Evolutionary conservation across 1,140 invertebrate species (phyloP), one percentile per base, ranked within the genome.

Genomic region (Drosophila nasuta): DNA sequence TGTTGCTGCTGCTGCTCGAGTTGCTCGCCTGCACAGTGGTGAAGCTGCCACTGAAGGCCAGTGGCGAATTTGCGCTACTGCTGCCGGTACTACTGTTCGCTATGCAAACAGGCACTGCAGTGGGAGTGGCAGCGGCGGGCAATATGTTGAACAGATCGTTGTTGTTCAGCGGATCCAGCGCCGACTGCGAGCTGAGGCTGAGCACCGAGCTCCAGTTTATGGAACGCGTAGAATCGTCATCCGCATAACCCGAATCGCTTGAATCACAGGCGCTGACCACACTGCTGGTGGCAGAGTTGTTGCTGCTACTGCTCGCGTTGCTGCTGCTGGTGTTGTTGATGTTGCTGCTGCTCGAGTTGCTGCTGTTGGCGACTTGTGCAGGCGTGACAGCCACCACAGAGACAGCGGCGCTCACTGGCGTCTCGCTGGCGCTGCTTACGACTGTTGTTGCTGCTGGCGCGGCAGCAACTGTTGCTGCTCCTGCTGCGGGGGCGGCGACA

Each of bases 141-240:
- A 91, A 52, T 35, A 91, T 92, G 45, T 94, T 94, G 41, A 95
- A 95, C 54, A 96, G 91, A 90, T 96, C 95, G 90, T 96, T 96
- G 93, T 97, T 96, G 92, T 97, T 97, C 74, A 97, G 93, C 15
- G 96, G 96, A 92, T 97, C 96, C 20, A 97, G 93, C 82, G 97
- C 96, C 60, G 96, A 97, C 79, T 97, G 96, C 58, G 96, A 96
- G 65, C 96, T 96, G 11, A 98, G 94, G 82, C 96, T 97, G 43
- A 98, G 94, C 76, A 98, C 97, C 33, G 97, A 97, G 82, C 97
- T 96, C 97, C 97, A 98, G 93, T 97, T 97, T 91, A 98, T 97
- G 70, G 96, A 95, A 54, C 96, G 94, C 15, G 94, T 94, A 46
- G 94, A 94, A 91, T 97, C 96, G 79, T 96, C 96, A 88, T 97